Evolutionary conservation across 1,140 invertebrate genomes (phyloP).

Genomic region (Oppia nitens): DNA sequence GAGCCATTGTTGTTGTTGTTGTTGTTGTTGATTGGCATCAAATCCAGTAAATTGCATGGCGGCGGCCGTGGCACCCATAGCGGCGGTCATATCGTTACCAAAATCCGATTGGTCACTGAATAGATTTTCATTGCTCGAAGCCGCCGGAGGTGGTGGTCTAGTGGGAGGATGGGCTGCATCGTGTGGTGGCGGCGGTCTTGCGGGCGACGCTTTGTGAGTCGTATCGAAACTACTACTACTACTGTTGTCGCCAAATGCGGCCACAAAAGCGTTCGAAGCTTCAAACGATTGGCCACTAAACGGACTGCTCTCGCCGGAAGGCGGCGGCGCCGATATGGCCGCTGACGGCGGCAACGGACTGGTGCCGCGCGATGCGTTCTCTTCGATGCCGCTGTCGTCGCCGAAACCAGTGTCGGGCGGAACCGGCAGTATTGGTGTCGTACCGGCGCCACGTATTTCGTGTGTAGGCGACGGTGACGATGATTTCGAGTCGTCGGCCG

Average conservation of each 20-base stretch:
- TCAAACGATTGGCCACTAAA: not conserved
- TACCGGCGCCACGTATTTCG: conserved; percentile 19
- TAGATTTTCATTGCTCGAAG: not conserved
- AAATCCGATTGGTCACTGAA: not conserved
- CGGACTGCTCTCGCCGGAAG: not conserved
- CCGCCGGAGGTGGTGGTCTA: not conserved
- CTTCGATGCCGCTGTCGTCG: conserved; percentile 16
- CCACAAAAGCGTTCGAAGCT: not conserved
- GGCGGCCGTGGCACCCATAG: not conserved
- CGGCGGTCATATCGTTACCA: not conserved
- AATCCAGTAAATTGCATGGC: not conserved
- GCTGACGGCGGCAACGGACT: not conserved
- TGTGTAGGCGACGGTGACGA: conserved; percentile 19
- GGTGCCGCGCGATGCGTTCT: not conserved
- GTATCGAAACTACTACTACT: too few relatives aligned
- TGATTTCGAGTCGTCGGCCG: not conserved
- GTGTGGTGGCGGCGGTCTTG: not conserved
- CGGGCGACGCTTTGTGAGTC: conserved; percentile 11
- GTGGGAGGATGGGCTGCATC: not conserved
- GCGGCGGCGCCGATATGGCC: conserved; percentile 3
- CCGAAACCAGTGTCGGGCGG: conserved; percentile 19
- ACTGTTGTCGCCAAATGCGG: conserved; percentile 11
- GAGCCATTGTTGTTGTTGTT: not conserved
- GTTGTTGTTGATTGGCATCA: not conserved
- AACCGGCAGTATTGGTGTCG: conserved; percentile 21